Evolutionary conservation across 1,140 invertebrate species (phyloP), one percentile per base, ranked within the genome.

Genomic region (Portunus trituberculatus): DNA sequence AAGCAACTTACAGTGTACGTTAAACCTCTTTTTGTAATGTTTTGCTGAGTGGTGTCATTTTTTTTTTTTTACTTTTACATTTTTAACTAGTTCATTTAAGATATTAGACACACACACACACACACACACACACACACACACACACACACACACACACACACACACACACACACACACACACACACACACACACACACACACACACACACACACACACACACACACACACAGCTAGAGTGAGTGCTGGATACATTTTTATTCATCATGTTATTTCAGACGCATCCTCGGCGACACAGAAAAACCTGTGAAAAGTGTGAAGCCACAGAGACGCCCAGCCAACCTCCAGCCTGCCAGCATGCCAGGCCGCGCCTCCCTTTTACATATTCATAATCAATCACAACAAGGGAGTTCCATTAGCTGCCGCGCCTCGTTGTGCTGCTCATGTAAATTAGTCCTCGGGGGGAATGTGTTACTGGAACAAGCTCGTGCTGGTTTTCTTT

Each of bases 381-480:
- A 76, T 76, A 76, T 76, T 76, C 67, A 76, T 76, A 76, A 76
- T 76, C 67, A 76, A 76, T 76, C 67, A 76, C 67, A 76, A 76
- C 67, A 25, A 76, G 67, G n/a, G 67, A 76, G 67, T 76, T 76
- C 67, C 67, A 76, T 76, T 76, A 76, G 67, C 67, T 20, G 25
- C 12, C 67, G 67, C 67, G 67, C 67, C 67, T 76, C 67, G 20
- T n/a, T 76, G 67, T 76, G 67, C 67, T 76, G 67, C 67, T 76
- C 67, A 76, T 76, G 67, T 76, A 76, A 76, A 76, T 25, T n/a
- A 20, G 67, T 76, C 67, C 67, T 25, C 67, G n/a, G 67, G 25
- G 67, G 67, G 67, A n/a, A 25, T 76, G 67, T 76, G 67, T 76
- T 76, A 76, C 67, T 76, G 25, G 67, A 76, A 76, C 67, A 76